Evolutionary conservation across 1,140 invertebrate genomes (phyloP), one percentile per base, ranked within the genome.

Genomic region (Homarus americanus): DNA sequence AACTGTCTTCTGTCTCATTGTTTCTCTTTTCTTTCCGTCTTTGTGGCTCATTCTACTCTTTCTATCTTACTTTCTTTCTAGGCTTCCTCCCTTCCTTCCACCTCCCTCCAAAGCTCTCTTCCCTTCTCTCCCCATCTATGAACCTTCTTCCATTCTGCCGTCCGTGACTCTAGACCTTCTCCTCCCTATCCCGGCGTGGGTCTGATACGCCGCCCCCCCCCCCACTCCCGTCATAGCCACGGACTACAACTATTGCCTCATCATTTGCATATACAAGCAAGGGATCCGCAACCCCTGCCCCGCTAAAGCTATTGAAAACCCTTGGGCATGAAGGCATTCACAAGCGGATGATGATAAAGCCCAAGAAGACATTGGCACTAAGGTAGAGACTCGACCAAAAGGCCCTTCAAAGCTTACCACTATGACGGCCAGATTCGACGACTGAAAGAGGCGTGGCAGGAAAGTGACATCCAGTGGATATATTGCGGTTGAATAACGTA

Each of bases 181-280:
- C 79, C 49, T 36, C 34, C 79, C 28, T 53, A n/a, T 78, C 75
- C 20, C 75, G 15, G 36, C 40, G 7, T 24, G 12, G 24, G 5
- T 15, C 44, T 49, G 44, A 7, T 5, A 15, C 36, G 38, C 44
- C 49, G 32, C 79, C 4, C 28, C 32, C 32, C 28, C 24, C 49
- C 58, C 41, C 10, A 32, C 32, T 63, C 79, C 79, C 49, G 49
- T 63, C 79, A 41, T 28, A 85, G 72, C 69, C 41, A 32, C 40
- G 66, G 69, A 85, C 66, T 85, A 85, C 83, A 85, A 85, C 69
- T 49, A 49, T 53, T 85, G 69, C 66, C 72, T 75, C 83, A 85
- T 85, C 83, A 85, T 85, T 85, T 85, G 69, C 83, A 85, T 85
- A 85, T 85, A 85, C 83, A 85, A 85, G 83, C 83, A 85, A 85